These are phyloP conservation scores for Heterohyrax brucei DNA, from an alignment of 2,797 vertebrate genomes.

Conservation along the genomic window DNA sequence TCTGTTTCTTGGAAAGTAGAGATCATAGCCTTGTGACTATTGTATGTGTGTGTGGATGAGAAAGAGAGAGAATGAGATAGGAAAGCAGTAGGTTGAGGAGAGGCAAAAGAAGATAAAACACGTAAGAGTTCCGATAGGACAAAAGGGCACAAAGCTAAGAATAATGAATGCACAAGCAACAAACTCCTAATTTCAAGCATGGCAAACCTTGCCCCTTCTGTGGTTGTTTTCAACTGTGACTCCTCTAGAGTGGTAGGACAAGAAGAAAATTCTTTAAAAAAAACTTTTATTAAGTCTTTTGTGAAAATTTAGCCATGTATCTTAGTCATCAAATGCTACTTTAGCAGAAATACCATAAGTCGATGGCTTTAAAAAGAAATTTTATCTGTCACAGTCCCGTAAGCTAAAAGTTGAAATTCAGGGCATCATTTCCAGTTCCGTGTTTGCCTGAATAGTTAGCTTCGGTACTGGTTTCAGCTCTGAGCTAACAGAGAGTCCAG, in stretches of 20 bases:
- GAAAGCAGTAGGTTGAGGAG: not conserved
- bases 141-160: slow-evolving; percentile 4
- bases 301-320: too few species aligned
- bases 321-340: too few species aligned
- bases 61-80: not conserved
- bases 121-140: not conserved
- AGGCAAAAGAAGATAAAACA: not conserved
- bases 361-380: too few species aligned
- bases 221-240: not conserved
- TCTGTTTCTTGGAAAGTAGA: not conserved
- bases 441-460: too few species aligned
- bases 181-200: not conserved
- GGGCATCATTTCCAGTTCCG: too few species aligned
- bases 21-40: not conserved
- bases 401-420: too few species aligned
- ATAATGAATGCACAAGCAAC: not conserved
- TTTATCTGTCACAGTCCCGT: too few species aligned
- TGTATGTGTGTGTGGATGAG: not conserved
- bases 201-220: not conserved
- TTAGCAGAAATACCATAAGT: too few species aligned
- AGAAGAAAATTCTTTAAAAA: too few species aligned
- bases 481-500: too few species aligned
- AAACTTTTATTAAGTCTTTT: too few species aligned
- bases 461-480: too few species aligned
- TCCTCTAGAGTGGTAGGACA: not conserved